Evolutionary conservation across 2,797 vertebrate genomes (phyloP).

Genomic region (Scyliorhinus canicula): DNA sequence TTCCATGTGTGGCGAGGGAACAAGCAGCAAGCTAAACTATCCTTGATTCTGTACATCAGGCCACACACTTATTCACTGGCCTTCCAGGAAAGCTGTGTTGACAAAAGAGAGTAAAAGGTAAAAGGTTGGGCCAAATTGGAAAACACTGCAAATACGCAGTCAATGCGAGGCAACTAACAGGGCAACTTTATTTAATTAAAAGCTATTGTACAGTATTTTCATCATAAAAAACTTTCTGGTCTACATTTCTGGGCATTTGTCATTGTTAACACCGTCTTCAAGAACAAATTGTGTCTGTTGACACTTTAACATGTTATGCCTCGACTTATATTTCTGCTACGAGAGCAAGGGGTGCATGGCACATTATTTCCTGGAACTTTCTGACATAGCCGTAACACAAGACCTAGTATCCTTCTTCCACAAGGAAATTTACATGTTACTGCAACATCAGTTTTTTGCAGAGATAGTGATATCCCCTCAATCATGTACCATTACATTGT

Average conservation of each 20-base stretch:
- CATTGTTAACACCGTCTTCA: not conserved
- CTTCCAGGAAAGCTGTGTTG: not conserved
- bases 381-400: not conserved
- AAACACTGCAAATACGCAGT: not conserved
- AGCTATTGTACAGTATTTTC: not conserved
- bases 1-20: no score
- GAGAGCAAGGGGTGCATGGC: not conserved
- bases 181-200: not conserved
- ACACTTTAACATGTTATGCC: not conserved
- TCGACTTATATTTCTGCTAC: not conserved
- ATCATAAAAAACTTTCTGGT: not conserved
- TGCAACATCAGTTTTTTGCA: not conserved
- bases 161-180: not conserved
- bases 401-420: not conserved
- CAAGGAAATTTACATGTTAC: not conserved
- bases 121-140: not conserved
- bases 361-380: not conserved
- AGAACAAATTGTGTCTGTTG: not conserved
- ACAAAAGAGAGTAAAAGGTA: not conserved
- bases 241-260: no score
- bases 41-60: not conserved
- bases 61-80: not conserved
- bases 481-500: not conserved
- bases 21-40: not conserved
- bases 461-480: not conserved